Conservation (phyloP, 1,140 invertebrate genomes). For the Lepidurus arcticus region DNA sequence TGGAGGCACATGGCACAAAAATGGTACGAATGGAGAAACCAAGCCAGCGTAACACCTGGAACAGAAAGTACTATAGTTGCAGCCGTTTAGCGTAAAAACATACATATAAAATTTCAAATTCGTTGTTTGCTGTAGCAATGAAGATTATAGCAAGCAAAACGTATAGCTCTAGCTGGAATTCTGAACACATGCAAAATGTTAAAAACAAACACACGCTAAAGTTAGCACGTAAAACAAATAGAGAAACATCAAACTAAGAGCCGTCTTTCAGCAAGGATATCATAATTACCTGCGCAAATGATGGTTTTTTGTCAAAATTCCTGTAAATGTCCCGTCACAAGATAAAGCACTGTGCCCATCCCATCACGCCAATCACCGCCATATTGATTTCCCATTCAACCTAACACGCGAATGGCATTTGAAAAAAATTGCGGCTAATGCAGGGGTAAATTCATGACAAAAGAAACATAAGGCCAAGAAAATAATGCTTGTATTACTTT, state of each 20-base stretch:
- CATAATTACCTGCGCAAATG: background rate
- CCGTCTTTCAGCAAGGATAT: background rate
- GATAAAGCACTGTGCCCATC: slow-evolving; percentile 18
- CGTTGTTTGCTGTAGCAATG: too few relatives aligned
- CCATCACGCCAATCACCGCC: slow-evolving; percentile 20
- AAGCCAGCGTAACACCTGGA: background rate
- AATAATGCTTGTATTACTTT: background rate
- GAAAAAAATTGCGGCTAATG: background rate
- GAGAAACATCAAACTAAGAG: background rate
- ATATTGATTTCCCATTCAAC: slow-evolving; percentile 16
- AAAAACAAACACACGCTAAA: slow-evolving; percentile 9
- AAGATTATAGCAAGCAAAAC: background rate
- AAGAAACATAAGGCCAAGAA: background rate
- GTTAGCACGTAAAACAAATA: background rate
- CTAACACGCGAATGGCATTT: slow-evolving; percentile 3
- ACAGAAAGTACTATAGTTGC: background rate
- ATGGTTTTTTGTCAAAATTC: background rate
- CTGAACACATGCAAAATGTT: slow-evolving; percentile 16
- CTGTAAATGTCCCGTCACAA: background rate
- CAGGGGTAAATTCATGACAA: background rate
- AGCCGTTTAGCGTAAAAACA: too few relatives aligned
- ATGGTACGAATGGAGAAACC: background rate
- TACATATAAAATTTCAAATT: too few relatives aligned
- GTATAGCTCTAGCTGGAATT: background rate
- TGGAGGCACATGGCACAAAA: slow-evolving; percentile 4